A percentile compares a stretch with the other conserved stretches of the same genome.
Evolutionary conservation across 2,113 vertebrate genomes (phyloP).

Genomic region (Psilopogon haemacephalus): DNA sequence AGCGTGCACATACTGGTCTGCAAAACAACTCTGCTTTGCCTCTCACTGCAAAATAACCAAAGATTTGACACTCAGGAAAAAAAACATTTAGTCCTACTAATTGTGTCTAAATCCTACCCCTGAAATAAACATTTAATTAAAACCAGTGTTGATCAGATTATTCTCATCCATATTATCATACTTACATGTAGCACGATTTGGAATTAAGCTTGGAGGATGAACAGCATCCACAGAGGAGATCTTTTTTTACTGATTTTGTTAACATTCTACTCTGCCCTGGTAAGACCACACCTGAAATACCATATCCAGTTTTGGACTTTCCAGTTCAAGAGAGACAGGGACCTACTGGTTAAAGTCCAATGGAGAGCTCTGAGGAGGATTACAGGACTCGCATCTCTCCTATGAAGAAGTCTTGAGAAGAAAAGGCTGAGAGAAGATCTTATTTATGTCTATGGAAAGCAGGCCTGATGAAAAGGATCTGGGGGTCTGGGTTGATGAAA

Average conservation of each 20-base stretch:
- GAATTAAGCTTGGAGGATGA: not conserved
- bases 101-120: not conserved
- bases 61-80: not conserved
- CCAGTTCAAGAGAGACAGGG: no score
- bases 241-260: not conserved
- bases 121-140: constrained; percentile 1
- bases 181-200: not conserved
- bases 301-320: no score
- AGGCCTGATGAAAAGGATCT: no score
- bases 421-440: no score
- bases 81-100: not conserved
- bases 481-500: no score
- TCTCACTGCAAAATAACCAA: not conserved
- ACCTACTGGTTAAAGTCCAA: no score
- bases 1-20: not conserved
- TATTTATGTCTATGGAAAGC: no score
- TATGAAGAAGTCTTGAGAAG: no score
- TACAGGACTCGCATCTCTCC: no score
- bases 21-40: not conserved
- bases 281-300: no score
- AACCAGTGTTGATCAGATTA: not conserved
- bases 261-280: not conserved
- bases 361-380: no score
- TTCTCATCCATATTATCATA: not conserved
- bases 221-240: not conserved